phyloP scores from a whole-genome alignment of 2,113 vertebrate genomes.

The Zosterops lateralis region DNA sequence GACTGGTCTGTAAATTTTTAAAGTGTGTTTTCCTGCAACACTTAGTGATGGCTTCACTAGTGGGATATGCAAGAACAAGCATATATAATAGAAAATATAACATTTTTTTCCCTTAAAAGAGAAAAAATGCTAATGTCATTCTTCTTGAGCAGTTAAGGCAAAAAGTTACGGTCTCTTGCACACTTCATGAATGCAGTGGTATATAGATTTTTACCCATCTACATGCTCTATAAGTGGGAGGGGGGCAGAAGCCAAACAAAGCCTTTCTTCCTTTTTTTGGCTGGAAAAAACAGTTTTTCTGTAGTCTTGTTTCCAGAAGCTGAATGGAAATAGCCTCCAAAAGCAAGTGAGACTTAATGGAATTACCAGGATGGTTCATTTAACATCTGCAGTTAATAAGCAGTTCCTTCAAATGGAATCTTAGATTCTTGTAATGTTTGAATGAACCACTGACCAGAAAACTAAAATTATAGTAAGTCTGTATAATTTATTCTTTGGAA shows the following conservation, averaged over 20 bases:
- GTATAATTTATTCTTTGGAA: not conserved
- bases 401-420: not conserved
- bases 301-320: not conserved
- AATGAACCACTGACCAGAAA: not conserved
- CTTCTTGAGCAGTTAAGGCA: not conserved
- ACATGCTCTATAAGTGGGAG: not conserved
- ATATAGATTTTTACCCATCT: not conserved
- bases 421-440: not conserved
- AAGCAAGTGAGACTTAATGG: not conserved
- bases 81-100: not conserved
- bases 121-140: not conserved
- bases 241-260: accelerated
- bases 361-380: not conserved
- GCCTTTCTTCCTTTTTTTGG: accelerated
- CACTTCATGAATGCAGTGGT: accelerated
- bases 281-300: not conserved
- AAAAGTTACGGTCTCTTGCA: not conserved
- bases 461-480: not conserved
- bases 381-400: not conserved
- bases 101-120: not conserved
- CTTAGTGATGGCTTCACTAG: not conserved
- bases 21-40: not conserved
- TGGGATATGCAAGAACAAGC: too few species aligned
- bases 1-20: not conserved
- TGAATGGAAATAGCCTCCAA: not conserved